Percentiles rank a stretch among this genome's conserved stretches.
Evolutionary conservation across 2,797 vertebrate genomes (phyloP).

Genomic region (Anguilla marmorata): DNA sequence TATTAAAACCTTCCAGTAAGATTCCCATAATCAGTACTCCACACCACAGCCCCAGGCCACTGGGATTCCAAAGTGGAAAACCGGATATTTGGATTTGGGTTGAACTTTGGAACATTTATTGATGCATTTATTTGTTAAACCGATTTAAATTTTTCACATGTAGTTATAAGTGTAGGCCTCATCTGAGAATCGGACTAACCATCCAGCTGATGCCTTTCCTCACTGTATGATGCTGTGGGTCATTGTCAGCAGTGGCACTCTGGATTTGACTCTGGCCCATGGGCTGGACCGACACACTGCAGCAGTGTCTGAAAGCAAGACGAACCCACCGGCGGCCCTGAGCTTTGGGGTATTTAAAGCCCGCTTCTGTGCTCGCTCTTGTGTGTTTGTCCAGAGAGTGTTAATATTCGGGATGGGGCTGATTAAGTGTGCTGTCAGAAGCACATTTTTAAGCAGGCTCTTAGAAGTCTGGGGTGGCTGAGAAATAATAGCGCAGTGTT

Average conservation of each 20-base stretch:
- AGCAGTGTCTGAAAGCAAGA: background rate
- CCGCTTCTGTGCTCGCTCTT: background rate
- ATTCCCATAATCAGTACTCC: background rate
- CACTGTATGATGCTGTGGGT: background rate
- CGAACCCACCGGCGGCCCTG: background rate
- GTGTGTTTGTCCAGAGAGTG: constrained; percentile 9
- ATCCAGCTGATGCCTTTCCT: background rate
- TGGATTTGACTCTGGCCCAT: background rate
- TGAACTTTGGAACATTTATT: background rate
- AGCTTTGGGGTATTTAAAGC: background rate
- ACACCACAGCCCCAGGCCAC: background rate
- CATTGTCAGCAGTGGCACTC: background rate
- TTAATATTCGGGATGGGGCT: constrained; percentile 7
- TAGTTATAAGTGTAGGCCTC: background rate
- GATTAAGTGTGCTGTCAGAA: constrained; percentile 3
- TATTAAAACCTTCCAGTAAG: background rate
- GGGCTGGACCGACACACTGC: background rate
- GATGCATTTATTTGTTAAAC: background rate
- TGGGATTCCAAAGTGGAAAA: background rate
- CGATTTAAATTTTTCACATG: background rate
- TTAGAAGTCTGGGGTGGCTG: background rate
- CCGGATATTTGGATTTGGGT: background rate
- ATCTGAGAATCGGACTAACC: background rate
- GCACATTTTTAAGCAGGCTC: constrained; percentile 11
- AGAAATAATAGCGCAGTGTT: constrained; percentile 15